Evolutionary conservation across 2,888 invertebrate genomes (phyloP).

Genomic region (Miltochrista miniata): DNA sequence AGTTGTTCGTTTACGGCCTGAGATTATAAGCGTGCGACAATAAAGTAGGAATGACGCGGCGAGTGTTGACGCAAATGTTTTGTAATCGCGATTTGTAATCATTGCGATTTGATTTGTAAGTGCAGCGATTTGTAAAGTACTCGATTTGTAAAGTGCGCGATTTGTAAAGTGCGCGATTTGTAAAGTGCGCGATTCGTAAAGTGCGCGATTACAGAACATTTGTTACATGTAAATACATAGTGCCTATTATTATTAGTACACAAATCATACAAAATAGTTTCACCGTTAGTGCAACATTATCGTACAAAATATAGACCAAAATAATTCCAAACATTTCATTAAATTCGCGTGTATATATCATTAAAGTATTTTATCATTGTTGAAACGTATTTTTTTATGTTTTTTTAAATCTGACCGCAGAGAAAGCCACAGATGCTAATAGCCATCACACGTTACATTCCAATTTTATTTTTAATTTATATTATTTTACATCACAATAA

Average conservation of each 20-base stretch:
- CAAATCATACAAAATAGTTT: slow-evolving; percentile 47
- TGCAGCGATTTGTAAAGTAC: background rate
- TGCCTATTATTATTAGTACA: slow-evolving; percentile 57
- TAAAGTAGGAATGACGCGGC: slow-evolving; percentile 45
- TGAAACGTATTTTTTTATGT: slow-evolving; percentile 48
- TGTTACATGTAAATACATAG: slow-evolving; percentile 38
- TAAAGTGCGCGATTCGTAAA: too few relatives aligned
- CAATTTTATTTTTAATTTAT: slow-evolving; percentile 42
- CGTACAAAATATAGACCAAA: slow-evolving; percentile 82
- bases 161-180: background rate
- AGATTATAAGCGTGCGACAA: slow-evolving; percentile 64
- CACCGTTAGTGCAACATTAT: slow-evolving; percentile 73
- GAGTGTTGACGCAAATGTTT: background rate
- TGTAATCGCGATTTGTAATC: background rate
- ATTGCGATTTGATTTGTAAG: background rate
- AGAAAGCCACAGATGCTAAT: slow-evolving; percentile 77
- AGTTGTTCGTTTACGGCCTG: slow-evolving; percentile 52
- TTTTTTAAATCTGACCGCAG: slow-evolving; percentile 54
- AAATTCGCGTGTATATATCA: slow-evolving; percentile 60
- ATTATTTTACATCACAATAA: slow-evolving; percentile 31
- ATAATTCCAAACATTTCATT: slow-evolving; percentile 63
- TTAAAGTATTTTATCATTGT: slow-evolving; percentile 67
- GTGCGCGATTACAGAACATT: slow-evolving; percentile 3
- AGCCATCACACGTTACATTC: slow-evolving; percentile 70
- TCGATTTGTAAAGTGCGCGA: too few relatives aligned